A percentile compares a stretch with the other conserved stretches of the same genome.
Conservation (phyloP, 2,797 vertebrate species). For the Fundulus diaphanus region DNA sequence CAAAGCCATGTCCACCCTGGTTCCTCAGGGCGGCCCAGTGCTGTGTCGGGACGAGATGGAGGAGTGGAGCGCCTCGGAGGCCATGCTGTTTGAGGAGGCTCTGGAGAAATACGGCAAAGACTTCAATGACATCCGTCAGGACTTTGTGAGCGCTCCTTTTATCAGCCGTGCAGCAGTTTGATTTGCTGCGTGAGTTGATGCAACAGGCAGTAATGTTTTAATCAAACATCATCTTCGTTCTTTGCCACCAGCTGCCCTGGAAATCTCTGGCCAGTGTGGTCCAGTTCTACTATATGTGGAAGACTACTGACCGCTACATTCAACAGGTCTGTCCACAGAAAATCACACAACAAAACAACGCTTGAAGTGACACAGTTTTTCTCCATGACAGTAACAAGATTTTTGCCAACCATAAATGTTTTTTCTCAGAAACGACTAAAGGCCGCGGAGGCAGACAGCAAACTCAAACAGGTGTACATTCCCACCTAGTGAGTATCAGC, state of each 20-base stretch:
- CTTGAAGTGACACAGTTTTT: not conserved
- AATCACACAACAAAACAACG: not conserved
- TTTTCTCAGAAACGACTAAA: conserved; percentile 93
- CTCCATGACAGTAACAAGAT: not conserved
- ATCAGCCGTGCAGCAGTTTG: not conserved
- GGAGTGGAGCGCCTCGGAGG: conserved; percentile 96
- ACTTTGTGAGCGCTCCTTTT: conserved; percentile 84
- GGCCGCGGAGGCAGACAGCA: conserved; percentile 97
- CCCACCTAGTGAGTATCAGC: conserved; percentile 94
- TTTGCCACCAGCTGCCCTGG: conserved; percentile 88
- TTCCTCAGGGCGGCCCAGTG: conserved; percentile 93
- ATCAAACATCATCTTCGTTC: not conserved
- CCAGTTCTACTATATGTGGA: conserved; percentile 99
- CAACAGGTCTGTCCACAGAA: conserved; percentile 85
- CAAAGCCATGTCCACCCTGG: conserved; percentile 93
- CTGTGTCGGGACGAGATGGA: conserved; percentile 97
- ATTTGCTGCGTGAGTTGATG: too few species aligned
- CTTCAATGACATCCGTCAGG: conserved; percentile 95
- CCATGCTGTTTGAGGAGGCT: conserved; percentile 96
- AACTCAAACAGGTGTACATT: conserved; percentile 98
- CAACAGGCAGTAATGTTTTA: not conserved
- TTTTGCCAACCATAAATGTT: conserved; percentile 57
- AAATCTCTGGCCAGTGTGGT: conserved; percentile 99
- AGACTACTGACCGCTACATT: conserved; percentile 98
- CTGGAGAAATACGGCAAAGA: conserved; percentile 96